Evolutionary conservation across 1,140 invertebrate genomes (phyloP), one percentile per base, ranked within the genome.

Genomic region (Trichonephila clavipes): DNA sequence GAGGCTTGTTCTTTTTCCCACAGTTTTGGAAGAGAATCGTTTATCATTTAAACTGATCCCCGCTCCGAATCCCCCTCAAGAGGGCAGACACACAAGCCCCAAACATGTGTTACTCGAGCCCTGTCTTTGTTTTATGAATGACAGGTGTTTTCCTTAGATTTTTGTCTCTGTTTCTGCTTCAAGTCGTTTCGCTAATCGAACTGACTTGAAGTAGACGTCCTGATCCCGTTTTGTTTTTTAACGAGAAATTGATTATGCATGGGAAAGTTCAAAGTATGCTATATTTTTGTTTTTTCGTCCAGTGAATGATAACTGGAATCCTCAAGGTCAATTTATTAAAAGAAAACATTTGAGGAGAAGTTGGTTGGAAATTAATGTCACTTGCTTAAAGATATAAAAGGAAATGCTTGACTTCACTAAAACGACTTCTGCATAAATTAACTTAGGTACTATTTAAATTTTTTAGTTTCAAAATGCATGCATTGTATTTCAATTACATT

Each of bases 51-150:
- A 89, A 58, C 64, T 92, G 90, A 92, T 92, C 90, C 90, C 82
- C 82, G n/a, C 24, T 66, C 51, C 21, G 19, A 92, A 92, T 87
- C 58, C 40, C 83, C 62, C 64, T 82, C 19, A 4, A 4, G 5
- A 51, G 64, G 64, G 62, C 16, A 59, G 90, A 59, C 62, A 91
- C 61, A 21, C 92, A 88, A 51, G 66, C 24, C 59, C 51, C 21
- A 61, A 90, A 90, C 89, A 90, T 82, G 66, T 90, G 89, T 81
- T 90, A 90, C 51, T n/a, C 18, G 83, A 87, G 92, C 64, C 24
- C 64, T 28, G 61, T 61, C 86, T 88, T 93, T 93, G 92, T 88
- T 93, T 93, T 93, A 93, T 93, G 92, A 93, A 93, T 64, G 69
- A 40, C 92, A 93, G 92, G 72, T 93, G 92, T 88, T 93, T 86